Evolutionary conservation across 1,140 invertebrate genomes (phyloP).

Genomic region (Drosophila insularis): DNA sequence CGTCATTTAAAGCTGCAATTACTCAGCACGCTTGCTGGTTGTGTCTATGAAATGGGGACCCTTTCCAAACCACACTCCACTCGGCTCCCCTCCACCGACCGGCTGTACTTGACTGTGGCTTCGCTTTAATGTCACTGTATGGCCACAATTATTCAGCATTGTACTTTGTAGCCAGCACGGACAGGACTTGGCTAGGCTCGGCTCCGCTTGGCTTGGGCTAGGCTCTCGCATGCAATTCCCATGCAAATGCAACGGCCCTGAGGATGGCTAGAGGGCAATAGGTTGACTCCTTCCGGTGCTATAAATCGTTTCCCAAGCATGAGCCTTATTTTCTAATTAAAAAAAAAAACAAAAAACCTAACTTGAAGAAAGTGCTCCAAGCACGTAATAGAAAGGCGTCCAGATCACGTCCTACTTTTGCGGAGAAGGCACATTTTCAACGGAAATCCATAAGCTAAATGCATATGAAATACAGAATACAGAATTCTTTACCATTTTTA

Average conservation of each 20-base stretch:
- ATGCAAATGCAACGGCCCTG: conserved; percentile 54
- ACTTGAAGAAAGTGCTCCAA: conserved; percentile 27
- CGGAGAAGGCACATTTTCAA: not conserved
- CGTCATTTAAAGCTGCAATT: conserved; percentile 79
- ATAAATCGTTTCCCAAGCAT: conserved; percentile 56
- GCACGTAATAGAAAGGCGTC: conserved; percentile 12
- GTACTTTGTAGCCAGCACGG: conserved; percentile 24
- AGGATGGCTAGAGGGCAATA: not conserved
- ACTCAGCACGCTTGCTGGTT: conserved; percentile 68
- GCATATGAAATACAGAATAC: conserved; percentile 10
- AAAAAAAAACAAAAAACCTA: not conserved
- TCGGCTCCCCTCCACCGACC: not conserved
- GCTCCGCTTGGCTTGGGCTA: conserved; percentile 35
- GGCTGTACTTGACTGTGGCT: conserved; percentile 54
- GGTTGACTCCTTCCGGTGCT: conserved; percentile 61
- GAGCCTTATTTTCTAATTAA: conserved; percentile 66
- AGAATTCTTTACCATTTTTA: too few relatives aligned
- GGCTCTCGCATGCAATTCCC: conserved; percentile 67
- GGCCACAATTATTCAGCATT: conserved; percentile 72
- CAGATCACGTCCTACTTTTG: conserved; percentile 44
- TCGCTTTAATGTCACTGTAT: conserved; percentile 75
- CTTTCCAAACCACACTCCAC: not conserved
- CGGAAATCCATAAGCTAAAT: not conserved
- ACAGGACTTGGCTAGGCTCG: conserved; percentile 24
- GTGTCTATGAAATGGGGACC: conserved; percentile 26